Evolutionary conservation across 2,888 invertebrate species (phyloP).

Genomic region (Nudaria mundana): DNA sequence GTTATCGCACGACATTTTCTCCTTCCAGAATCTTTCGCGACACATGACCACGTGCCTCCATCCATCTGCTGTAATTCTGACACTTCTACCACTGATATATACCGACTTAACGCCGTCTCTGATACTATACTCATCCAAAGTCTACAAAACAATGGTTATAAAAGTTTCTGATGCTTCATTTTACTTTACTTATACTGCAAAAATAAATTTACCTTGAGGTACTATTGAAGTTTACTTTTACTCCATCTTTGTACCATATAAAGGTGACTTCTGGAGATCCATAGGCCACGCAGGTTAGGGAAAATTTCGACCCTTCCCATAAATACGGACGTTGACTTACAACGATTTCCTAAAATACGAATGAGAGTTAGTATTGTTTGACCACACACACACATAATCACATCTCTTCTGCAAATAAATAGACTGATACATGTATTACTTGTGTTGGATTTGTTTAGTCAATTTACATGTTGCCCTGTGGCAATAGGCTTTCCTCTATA

Average conservation of each 20-base stretch:
- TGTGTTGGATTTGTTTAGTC: too few relatives aligned
- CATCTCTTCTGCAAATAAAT: too few relatives aligned
- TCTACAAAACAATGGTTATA: slow-evolving; percentile 72
- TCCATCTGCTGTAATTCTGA: slow-evolving; percentile 86
- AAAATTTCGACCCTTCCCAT: slow-evolving; percentile 88
- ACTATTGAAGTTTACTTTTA: slow-evolving; percentile 87
- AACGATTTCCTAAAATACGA: slow-evolving; percentile 53
- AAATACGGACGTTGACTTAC: slow-evolving; percentile 76
- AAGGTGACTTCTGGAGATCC: slow-evolving; percentile 88
- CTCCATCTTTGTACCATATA: slow-evolving; percentile 91
- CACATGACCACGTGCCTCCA: slow-evolving; percentile 90
- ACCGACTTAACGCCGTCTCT: slow-evolving; percentile 67
- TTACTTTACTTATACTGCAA: background rate
- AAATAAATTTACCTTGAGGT: slow-evolving; percentile 81
- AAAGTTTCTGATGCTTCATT: background rate
- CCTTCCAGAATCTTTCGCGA: slow-evolving; percentile 85
- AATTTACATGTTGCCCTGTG: too few relatives aligned
- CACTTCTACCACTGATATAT: slow-evolving; percentile 86
- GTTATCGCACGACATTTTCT: slow-evolving; percentile 84
- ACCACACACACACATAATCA: too few relatives aligned
- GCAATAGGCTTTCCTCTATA: too few relatives aligned
- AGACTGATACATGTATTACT: too few relatives aligned
- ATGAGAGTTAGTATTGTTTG: too few relatives aligned
- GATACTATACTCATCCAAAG: slow-evolving; percentile 84
- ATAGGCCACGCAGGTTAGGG: slow-evolving; percentile 88